Percentiles rank a stretch among this genome's conserved stretches.
phyloP scores from a whole-genome alignment of 2,888 invertebrate genomes.

The Ecliptopera silaceata region DNA sequence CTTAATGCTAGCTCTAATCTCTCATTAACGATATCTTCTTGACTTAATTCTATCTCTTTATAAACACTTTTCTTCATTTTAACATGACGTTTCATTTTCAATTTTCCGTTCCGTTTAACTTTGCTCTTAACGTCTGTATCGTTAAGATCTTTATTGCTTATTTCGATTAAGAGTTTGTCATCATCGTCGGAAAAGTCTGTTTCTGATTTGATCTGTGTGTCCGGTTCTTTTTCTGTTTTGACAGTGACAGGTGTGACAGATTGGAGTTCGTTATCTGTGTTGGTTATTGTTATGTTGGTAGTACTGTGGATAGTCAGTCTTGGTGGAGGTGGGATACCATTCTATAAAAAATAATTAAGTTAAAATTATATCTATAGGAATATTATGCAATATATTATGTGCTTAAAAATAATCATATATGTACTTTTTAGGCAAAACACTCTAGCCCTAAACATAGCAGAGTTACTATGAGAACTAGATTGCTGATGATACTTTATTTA shows the following conservation, averaged over 20 bases:
- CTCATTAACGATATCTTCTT: conserved; percentile 57
- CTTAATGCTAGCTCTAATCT: conserved; percentile 43
- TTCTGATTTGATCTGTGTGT: conserved; percentile 35
- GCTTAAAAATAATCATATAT: too few species aligned
- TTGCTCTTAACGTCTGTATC: not conserved
- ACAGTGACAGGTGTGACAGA: conserved; percentile 6
- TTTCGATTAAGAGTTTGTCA: conserved; percentile 38
- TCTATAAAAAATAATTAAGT: conserved; percentile 4
- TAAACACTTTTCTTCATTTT: conserved; percentile 39
- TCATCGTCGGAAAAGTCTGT: conserved; percentile 38
- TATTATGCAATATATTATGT: too few species aligned
- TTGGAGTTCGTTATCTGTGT: not conserved
- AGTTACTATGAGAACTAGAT: too few species aligned
- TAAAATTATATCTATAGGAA: too few species aligned
- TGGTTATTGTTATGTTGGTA: conserved; percentile 2
- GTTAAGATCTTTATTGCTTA: conserved; percentile 5
- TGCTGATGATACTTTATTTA: too few species aligned
- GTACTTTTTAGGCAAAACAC: too few species aligned
- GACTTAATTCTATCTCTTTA: conserved; percentile 52
- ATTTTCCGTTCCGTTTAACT: conserved; percentile 3
- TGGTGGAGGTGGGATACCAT: not conserved
- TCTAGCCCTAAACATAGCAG: too few species aligned
- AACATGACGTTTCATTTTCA: conserved; percentile 38
- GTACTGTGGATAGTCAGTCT: not conserved
- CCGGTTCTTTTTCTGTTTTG: conserved; percentile 6